Percentiles rank a stretch among this genome's conserved stretches.
Evolutionary conservation across 2,797 vertebrate genomes (phyloP).

Genomic region (Callimico goeldii): DNA sequence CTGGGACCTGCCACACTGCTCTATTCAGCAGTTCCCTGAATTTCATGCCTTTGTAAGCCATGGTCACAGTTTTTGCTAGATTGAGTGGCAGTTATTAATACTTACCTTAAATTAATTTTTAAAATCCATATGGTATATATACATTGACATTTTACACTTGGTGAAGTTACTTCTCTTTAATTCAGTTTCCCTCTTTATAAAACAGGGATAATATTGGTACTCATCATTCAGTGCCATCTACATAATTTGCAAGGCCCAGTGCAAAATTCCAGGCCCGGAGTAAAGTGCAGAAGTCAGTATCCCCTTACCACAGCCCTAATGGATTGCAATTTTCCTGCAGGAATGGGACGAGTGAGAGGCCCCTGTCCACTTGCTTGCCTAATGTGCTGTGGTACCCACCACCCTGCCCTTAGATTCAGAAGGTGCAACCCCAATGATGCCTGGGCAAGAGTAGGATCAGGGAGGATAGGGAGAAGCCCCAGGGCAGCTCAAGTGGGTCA

Average conservation of each 20-base stretch:
- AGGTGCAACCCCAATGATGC: not conserved
- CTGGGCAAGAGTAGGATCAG: not conserved
- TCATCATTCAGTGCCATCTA: not conserved
- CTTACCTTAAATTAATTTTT: not conserved
- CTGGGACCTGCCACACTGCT: not conserved
- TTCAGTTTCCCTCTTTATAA: not conserved
- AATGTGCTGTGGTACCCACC: not conserved
- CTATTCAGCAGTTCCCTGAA: not conserved
- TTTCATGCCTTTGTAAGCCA: not conserved
- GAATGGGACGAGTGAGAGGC: not conserved
- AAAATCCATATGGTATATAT: not conserved
- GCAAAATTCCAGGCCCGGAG: not conserved
- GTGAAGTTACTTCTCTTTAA: not conserved
- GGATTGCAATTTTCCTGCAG: not conserved
- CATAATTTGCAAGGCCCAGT: not conserved
- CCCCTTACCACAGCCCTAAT: not conserved
- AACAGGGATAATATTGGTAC: not conserved
- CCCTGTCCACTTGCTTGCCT: not conserved
- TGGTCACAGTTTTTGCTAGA: not conserved
- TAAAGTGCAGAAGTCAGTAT: not conserved
- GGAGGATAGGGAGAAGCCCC: not conserved
- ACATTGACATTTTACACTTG: not conserved
- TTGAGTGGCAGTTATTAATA: not conserved
- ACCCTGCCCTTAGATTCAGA: not conserved
- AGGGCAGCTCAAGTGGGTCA: not conserved